A percentile compares a stretch with the other conserved stretches of the same genome.
These are phyloP conservation scores for Lampropteryx suffumata DNA, from an alignment of 2,888 invertebrate species.

Conservation along the genomic window DNA sequence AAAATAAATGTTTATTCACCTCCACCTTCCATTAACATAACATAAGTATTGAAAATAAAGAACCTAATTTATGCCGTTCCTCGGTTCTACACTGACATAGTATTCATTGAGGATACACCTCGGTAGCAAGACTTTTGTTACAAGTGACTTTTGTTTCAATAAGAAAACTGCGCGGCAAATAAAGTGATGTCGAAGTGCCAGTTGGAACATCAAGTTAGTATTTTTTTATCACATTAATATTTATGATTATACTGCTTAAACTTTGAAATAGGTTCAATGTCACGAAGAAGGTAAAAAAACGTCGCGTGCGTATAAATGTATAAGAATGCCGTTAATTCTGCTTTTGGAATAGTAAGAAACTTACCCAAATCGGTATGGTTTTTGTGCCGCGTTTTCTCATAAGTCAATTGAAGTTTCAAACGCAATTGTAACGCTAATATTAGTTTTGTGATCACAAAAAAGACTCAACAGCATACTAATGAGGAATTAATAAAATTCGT, in stretches of 20 bases:
- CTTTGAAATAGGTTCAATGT: slow-evolving; percentile 21
- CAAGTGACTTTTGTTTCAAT: slow-evolving; percentile 8
- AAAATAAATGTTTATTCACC: slow-evolving; percentile 45
- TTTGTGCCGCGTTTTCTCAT: neutral
- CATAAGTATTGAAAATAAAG: slow-evolving; percentile 49
- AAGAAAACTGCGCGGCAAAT: slow-evolving; percentile 9
- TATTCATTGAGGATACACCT: slow-evolving; percentile 25
- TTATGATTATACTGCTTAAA: neutral
- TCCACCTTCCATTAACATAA: slow-evolving; percentile 56
- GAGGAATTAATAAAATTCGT: neutral
- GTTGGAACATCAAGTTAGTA: slow-evolving; percentile 30
- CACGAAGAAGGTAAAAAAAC: slow-evolving; percentile 24
- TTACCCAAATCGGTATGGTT: slow-evolving; percentile 1
- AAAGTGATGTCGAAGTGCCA: slow-evolving; percentile 20
- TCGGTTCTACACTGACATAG: slow-evolving; percentile 32
- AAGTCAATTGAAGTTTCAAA: slow-evolving; percentile 1
- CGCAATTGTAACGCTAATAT: neutral
- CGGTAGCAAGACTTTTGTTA: slow-evolving; percentile 19
- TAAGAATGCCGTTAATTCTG: slow-evolving; percentile 4
- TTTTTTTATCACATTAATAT: slow-evolving; percentile 13
- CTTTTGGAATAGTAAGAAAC: neutral
- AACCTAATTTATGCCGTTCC: slow-evolving; percentile 52
- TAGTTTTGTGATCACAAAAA: slow-evolving; percentile 7
- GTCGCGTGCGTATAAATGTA: slow-evolving; percentile 16
- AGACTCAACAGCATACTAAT: neutral